Evolutionary conservation across 2,797 vertebrate genomes (phyloP), one percentile per base, ranked within the genome.

Genomic region (Staurois parvus): DNA sequence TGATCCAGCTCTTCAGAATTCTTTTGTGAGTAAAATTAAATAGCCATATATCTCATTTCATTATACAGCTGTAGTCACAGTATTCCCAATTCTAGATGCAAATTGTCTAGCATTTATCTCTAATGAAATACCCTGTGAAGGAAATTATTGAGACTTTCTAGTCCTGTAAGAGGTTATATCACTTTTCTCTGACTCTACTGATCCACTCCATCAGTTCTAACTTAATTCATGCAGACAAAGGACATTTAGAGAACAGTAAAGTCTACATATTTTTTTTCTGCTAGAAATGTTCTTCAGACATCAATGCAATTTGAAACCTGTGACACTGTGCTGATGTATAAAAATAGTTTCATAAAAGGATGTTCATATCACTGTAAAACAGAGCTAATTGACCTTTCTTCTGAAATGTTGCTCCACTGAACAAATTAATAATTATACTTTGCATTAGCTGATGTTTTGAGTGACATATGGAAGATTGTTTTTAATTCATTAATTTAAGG

Each of bases 391-490:
- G 95, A 95, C 94, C 93, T 93, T 90, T 91, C 91, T 92, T 92
- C 93, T 94, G 91, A 93, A 93, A 89, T 91, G 91, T 92, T 94
- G 90, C 93, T 89, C 94, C 93, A 93, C 91, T 93, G 95, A 95
- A 95, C 93, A 95, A 95, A 95, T 95, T 93, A 95, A 95, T 95
- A 95, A 95, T 95, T 95, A 95, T 93, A 93, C 93, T 93, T 93
- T 93, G 92, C 94, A 94, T 95, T 94, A 93, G 94, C 92, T 94
- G 95, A 95, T 94, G 94, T 89, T 91, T 90, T 89, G 88, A 92
- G 94, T 94, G 94, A 95, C 94, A 94, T 94, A 94, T 95, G 93
- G 92, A 92, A 94, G 76, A 13, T 94, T 94, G 94, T 94, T 93
- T 94, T 34, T 94, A 95, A 95, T 94, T 94, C 94, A 95, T 95